phyloP scores from a whole-genome alignment of 2,113 vertebrate genomes.

The Mirounga angustirostris region DNA sequence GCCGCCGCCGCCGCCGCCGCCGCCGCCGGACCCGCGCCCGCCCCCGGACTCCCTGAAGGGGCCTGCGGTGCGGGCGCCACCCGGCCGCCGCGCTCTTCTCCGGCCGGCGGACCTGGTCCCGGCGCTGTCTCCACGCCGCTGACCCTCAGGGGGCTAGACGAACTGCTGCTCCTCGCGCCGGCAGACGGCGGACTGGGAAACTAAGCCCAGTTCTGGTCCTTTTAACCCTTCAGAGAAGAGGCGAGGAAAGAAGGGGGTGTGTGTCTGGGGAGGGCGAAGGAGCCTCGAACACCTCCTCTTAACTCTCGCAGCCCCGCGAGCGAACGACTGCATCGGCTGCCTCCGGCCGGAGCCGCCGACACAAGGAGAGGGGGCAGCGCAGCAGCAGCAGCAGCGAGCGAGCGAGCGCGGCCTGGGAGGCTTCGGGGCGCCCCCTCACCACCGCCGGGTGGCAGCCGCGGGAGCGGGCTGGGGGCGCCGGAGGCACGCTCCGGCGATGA shows the following conservation, averaged over 20 bases:
- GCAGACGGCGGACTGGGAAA: conserved; percentile 90
- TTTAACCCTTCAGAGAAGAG: conserved; percentile 76
- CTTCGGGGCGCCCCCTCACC: conserved; percentile 66
- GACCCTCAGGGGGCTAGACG: conserved; percentile 90
- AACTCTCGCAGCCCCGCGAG: conserved; percentile 76
- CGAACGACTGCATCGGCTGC: conserved; percentile 77
- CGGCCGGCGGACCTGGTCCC: conserved; percentile 58
- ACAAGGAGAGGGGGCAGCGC: conserved; percentile 62
- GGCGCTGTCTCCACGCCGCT: conserved; percentile 66
- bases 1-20: neutral
- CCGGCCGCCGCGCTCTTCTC: conserved; percentile 78
- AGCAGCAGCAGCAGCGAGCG: neutral
- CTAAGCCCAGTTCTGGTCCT: conserved; percentile 82
- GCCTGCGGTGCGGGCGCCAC: conserved; percentile 74
- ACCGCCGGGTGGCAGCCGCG: conserved; percentile 23
- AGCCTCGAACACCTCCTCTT: conserved; percentile 70
- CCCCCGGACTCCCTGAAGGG: conserved; percentile 86
- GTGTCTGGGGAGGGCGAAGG: conserved; percentile 77
- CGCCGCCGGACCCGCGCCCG: conserved; percentile 81
- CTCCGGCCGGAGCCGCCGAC: conserved; percentile 58
- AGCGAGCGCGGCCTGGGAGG: conserved; percentile 69
- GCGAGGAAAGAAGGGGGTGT: conserved; percentile 79
- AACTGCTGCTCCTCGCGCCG: conserved; percentile 91
- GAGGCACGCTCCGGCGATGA: conserved; percentile 76
- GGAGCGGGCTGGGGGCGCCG: conserved; percentile 68